These are phyloP conservation scores for Terebella lapidaria DNA, from an alignment of 2,888 invertebrate genomes.

Conservation along the genomic window DNA sequence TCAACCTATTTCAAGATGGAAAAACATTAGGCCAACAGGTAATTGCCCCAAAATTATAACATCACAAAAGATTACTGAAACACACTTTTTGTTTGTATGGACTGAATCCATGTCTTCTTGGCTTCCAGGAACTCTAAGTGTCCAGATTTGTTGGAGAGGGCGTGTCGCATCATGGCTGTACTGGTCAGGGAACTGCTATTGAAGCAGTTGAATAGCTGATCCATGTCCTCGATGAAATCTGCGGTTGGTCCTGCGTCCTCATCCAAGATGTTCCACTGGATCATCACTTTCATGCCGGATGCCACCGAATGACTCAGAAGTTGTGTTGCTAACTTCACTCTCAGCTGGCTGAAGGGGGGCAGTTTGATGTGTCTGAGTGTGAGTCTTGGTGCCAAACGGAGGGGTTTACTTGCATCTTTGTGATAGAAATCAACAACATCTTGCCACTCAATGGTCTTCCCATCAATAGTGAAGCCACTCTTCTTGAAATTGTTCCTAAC, in stretches of 20 bases:
- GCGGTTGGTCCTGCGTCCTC: constrained; percentile 6
- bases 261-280: neutral
- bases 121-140: too few relatives aligned
- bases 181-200: too few relatives aligned
- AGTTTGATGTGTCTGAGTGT: neutral
- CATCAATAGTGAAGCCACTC: constrained; percentile 3
- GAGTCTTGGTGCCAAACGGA: constrained; percentile 4
- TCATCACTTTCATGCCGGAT: constrained; percentile 1
- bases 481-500: too few relatives aligned
- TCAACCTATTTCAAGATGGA: too few relatives aligned
- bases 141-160: too few relatives aligned
- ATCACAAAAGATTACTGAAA: too few relatives aligned
- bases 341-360: neutral
- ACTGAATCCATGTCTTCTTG: too few relatives aligned
- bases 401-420: neutral
- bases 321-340: constrained; percentile 10
- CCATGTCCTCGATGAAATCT: constrained; percentile 5
- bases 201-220: too few relatives aligned
- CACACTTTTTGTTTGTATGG: too few relatives aligned
- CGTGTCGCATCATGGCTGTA: too few relatives aligned
- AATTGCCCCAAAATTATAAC: too few relatives aligned
- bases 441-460: constrained; percentile 1
- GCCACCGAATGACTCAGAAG: constrained; percentile 10
- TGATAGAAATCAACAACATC: constrained; percentile 8
- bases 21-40: too few relatives aligned